These are phyloP conservation scores for Corvus hawaiiensis DNA, from an alignment of 2,113 vertebrate genomes.

Conservation along the genomic window DNA sequence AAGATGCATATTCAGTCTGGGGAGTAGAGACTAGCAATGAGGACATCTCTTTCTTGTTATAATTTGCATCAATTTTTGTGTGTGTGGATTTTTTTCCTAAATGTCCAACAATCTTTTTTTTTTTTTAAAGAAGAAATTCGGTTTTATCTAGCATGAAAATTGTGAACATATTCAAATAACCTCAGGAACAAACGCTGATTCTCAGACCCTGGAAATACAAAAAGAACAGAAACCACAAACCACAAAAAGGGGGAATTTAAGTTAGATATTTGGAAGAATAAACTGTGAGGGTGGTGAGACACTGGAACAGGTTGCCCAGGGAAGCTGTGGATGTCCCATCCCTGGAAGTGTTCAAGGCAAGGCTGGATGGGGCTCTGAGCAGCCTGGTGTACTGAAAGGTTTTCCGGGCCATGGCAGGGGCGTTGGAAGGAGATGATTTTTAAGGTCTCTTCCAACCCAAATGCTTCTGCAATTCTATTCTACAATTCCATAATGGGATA, in stretches of 20 bases:
- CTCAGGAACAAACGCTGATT: background rate
- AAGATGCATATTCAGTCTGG: background rate
- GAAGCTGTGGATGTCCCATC: background rate
- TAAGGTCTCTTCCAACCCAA: background rate
- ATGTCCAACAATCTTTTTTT: fast-evolving
- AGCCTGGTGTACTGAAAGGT: background rate
- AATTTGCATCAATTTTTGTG: background rate
- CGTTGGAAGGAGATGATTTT: background rate
- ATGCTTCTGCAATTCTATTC: background rate
- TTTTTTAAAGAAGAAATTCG: background rate
- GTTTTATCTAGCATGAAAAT: background rate
- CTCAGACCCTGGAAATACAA: background rate
- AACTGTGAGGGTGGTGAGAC: background rate
- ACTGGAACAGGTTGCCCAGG: background rate
- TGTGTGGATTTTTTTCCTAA: fast-evolving
- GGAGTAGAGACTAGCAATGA: background rate
- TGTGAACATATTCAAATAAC: background rate
- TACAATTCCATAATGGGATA: background rate
- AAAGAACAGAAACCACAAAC: background rate
- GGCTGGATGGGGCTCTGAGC: background rate
- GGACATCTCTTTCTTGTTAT: background rate
- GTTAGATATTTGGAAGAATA: background rate
- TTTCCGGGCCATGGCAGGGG: background rate
- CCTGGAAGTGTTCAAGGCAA: background rate
- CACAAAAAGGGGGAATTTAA: background rate